These are phyloP conservation scores for Hucho hucho DNA, from an alignment of 2,113 vertebrate species.

Conservation along the genomic window DNA sequence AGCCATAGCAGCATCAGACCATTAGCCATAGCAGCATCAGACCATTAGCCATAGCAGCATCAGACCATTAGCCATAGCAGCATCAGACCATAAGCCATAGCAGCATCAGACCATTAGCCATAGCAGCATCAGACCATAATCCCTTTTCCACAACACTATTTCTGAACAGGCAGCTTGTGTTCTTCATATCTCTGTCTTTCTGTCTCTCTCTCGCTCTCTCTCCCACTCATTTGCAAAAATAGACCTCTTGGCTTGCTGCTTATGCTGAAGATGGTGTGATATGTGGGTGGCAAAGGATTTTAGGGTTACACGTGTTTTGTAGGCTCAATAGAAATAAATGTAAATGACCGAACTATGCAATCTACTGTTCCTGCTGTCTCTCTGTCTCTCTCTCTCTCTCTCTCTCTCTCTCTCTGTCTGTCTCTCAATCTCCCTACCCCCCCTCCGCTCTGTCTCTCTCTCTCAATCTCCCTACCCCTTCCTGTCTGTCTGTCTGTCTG, in stretches of 20 bases:
- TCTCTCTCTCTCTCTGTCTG: not conserved
- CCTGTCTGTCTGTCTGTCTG: not conserved
- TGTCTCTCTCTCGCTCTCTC: conserved; percentile 35
- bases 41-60: too few relatives aligned
- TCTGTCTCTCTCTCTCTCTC: not conserved
- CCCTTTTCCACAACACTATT: not conserved
- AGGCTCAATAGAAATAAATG: conserved; percentile 20
- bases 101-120: too few relatives aligned
- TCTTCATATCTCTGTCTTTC: conserved; percentile 6
- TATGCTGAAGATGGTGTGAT: conserved; percentile 24
- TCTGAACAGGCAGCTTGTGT: not conserved
- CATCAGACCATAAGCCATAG: too few relatives aligned
- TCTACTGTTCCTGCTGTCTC: conserved; percentile 22
- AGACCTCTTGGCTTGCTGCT: conserved; percentile 48
- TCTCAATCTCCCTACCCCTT: not conserved
- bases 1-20: too few relatives aligned
- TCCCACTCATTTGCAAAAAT: conserved; percentile 59
- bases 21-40: too few relatives aligned
- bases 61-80: too few relatives aligned
- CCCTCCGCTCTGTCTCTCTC: not conserved
- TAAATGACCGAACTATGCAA: conserved; percentile 61
- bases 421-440: not conserved
- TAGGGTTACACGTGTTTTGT: conserved; percentile 19
- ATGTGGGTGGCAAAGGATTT: not conserved
- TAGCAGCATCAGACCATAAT: not conserved